Percentiles rank a stretch among this genome's conserved stretches.
phyloP scores from a whole-genome alignment of 2,797 vertebrate species.

The Synanceia verrucosa region DNA sequence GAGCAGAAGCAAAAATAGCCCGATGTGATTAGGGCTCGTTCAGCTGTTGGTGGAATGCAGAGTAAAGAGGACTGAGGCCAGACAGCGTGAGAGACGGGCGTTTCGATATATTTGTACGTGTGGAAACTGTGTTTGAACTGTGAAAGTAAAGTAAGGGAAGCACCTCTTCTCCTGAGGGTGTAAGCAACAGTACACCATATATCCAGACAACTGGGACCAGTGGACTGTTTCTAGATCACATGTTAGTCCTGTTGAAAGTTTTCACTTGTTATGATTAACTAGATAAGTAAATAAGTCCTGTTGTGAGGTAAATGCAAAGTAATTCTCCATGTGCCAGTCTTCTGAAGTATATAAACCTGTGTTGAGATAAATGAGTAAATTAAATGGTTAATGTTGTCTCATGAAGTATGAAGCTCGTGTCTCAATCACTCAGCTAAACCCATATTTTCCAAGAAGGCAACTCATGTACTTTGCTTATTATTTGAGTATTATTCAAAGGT shows the following conservation, averaged over 20 bases:
- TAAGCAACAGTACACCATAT: background rate
- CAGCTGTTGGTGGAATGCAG: constrained; percentile 69
- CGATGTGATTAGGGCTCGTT: constrained; percentile 55
- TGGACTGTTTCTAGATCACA: background rate
- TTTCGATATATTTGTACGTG: background rate
- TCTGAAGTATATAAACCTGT: too few relatives aligned
- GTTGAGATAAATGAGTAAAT: too few relatives aligned
- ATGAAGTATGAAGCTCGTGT: background rate
- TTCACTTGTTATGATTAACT: too few relatives aligned
- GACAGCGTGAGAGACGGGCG: background rate
- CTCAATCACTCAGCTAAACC: background rate
- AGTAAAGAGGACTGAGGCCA: constrained; percentile 3
- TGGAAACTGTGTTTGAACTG: background rate
- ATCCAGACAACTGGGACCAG: background rate
- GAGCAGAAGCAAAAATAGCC: constrained; percentile 66
- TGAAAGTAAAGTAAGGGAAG: constrained; percentile 1
- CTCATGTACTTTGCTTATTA: background rate
- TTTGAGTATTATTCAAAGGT: background rate
- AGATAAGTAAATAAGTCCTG: too few relatives aligned
- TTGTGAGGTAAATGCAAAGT: too few relatives aligned
- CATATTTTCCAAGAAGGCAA: background rate
- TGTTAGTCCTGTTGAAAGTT: too few relatives aligned
- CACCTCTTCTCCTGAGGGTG: background rate
- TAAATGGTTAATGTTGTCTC: too few relatives aligned
- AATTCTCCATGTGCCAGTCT: too few relatives aligned